phyloP scores from a whole-genome alignment of 2,888 invertebrate genomes.

The Meliscaeva auricollis region DNA sequence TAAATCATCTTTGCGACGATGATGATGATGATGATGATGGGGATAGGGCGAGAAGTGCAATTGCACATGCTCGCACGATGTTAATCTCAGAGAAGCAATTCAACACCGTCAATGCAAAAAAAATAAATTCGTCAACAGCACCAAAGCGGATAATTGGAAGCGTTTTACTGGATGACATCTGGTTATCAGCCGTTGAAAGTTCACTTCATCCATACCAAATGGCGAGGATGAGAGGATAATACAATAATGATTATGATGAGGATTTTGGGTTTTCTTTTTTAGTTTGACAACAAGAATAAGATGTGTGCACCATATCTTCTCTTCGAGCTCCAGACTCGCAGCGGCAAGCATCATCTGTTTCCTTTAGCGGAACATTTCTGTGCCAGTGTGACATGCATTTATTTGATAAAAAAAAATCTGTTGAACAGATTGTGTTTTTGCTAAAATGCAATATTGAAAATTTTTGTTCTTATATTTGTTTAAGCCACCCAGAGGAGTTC shows the following conservation, averaged over 20 bases:
- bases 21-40: not conserved
- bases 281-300: not conserved
- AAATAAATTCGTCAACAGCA: conserved; percentile 56
- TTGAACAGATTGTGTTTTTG: conserved; percentile 66
- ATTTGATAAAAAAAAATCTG: conserved; percentile 55
- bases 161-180: conserved; percentile 68
- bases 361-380: conserved; percentile 34
- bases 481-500: conserved; percentile 70
- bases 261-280: conserved; percentile 8
- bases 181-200: conserved; percentile 71
- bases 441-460: conserved; percentile 36
- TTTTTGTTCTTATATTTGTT: not conserved
- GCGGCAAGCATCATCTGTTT: conserved; percentile 46
- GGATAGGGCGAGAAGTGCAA: conserved; percentile 7
- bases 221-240: not conserved
- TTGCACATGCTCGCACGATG: conserved; percentile 57
- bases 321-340: not conserved
- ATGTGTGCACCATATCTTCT: not conserved
- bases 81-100: conserved; percentile 37
- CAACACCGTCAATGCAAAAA: not conserved
- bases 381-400: conserved; percentile 62
- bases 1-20: conserved; percentile 44
- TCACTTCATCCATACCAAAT: conserved; percentile 38
- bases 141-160: conserved; percentile 70
- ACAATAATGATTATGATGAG: not conserved